Base-by-base conservation (phyloP, 30 jellyfish, hydroid and myxozoan genomes). In the Aurelia coerulea region DNA sequence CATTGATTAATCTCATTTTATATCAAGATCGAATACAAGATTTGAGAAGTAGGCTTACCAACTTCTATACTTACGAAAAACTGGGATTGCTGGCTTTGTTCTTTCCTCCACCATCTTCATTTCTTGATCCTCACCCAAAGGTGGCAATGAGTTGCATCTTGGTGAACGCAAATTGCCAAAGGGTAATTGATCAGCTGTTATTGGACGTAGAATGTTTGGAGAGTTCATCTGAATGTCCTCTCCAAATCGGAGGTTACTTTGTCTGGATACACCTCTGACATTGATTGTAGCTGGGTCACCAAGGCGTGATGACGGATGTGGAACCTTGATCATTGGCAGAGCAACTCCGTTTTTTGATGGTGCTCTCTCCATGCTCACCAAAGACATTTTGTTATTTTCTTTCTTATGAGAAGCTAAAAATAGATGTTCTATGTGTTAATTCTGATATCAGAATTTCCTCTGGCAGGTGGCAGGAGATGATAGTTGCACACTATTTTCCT, bases 251-350 rank as follows among this genome's bases (percentile, higher is more conserved):
- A 53, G 15, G 46, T 46, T 69, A 39, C 91, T 72, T 54, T 78
- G 88, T 62, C 97, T 84, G 29, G 97, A 90, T 0, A 84, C 86
- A 60, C 97, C 97, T 34, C 97, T 89, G 10, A 90, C 62, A 49
- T 85, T 90, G 58, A 90, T 68, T 49, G 80, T 78, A 18, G 92
- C 90, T 10, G 97, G 97, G 84, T 90, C 85, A 37, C 83, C 95
- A 35, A 90, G 82, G 4, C 97, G 78, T 1, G 91, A 60, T 35
- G 91, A 58, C 10, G 97, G 97, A 70, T 90, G 97, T 19, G 92
- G 85, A 23, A 90, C 91, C 54, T 81, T 84, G 85, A 90, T 79
- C 89, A 73, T 66, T 6, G 97, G 97, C n/a, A 90, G 90, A 56
- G 85, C 86, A 11, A 82, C 93, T 6, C 93, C 97, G 69, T 37